These are phyloP conservation scores for Piscicola geometra DNA, from an alignment of 2,888 invertebrate genomes.

Conservation along the genomic window DNA sequence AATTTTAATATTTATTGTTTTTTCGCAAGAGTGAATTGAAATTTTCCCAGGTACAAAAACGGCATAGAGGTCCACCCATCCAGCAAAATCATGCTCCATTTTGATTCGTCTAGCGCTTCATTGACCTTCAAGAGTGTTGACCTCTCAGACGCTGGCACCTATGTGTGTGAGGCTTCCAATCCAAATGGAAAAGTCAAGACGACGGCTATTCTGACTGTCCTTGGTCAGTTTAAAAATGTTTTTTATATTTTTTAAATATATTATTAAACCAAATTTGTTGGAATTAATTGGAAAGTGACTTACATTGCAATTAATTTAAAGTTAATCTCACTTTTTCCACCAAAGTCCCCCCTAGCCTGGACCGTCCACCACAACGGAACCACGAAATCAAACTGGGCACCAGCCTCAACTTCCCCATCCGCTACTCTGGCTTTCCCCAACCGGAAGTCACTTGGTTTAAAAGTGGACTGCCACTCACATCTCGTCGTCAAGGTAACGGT, in stretches of 20 bases:
- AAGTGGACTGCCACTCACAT: slow-evolving; percentile 39
- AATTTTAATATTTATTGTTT: not conserved
- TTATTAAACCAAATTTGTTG: too few relatives aligned
- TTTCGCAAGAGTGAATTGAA: too few relatives aligned
- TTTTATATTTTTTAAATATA: too few relatives aligned
- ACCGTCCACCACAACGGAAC: slow-evolving; percentile 37
- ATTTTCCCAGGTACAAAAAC: slow-evolving; percentile 47
- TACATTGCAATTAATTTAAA: not conserved
- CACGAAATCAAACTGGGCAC: slow-evolving; percentile 43
- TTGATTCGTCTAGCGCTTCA: slow-evolving; percentile 57
- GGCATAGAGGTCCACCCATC: slow-evolving; percentile 44
- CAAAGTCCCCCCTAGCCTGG: slow-evolving; percentile 41
- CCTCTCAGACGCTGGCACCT: slow-evolving; percentile 47
- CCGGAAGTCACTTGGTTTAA: slow-evolving; percentile 55
- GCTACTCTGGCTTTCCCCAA: slow-evolving; percentile 53
- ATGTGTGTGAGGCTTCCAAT: slow-evolving; percentile 45
- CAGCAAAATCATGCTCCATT: slow-evolving; percentile 38
- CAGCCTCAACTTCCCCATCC: slow-evolving; percentile 43
- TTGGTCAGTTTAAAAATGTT: slow-evolving; percentile 36
- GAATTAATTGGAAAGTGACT: not conserved
- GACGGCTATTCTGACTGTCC: slow-evolving; percentile 41
- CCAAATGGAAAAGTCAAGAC: slow-evolving; percentile 43
- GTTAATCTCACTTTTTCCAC: not conserved
- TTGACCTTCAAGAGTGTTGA: slow-evolving; percentile 66
- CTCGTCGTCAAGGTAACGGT: not conserved